These are phyloP conservation scores for Gopherus evgoodei DNA, from an alignment of 2,113 vertebrate species.

Conservation along the genomic window DNA sequence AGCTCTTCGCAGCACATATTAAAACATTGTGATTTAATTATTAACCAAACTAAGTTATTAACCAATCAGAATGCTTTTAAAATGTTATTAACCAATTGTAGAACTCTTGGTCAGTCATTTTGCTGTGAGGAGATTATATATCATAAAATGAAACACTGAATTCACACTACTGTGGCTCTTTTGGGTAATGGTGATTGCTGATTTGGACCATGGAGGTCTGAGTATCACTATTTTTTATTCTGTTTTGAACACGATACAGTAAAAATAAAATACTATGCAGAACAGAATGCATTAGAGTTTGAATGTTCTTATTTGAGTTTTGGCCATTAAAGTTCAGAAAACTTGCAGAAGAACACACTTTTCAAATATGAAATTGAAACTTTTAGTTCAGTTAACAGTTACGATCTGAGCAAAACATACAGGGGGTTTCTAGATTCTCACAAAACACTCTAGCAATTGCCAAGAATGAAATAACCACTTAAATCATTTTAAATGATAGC, in stretches of 20 bases:
- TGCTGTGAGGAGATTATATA: background rate
- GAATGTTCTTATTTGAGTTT: background rate
- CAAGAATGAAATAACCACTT: background rate
- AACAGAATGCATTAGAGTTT: background rate
- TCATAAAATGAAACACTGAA: no score
- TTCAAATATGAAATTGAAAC: background rate
- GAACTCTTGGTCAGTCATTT: background rate
- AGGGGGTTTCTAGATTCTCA: background rate
- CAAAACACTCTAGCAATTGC: fast-evolving
- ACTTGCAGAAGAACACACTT: background rate
- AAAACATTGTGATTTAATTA: background rate
- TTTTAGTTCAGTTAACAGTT: background rate
- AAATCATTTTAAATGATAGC: background rate
- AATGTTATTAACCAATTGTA: background rate
- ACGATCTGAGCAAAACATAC: background rate
- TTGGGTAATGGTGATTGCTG: no score
- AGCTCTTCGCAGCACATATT: background rate
- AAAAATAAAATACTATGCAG: background rate
- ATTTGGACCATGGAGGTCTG: no score
- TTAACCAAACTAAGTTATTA: background rate
- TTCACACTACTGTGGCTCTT: no score
- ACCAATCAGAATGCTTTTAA: background rate
- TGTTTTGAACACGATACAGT: background rate
- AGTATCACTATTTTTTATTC: no score
- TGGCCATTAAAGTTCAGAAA: background rate